Conservation (phyloP, 2,888 invertebrate species). For the Taenaris catops region DNA sequence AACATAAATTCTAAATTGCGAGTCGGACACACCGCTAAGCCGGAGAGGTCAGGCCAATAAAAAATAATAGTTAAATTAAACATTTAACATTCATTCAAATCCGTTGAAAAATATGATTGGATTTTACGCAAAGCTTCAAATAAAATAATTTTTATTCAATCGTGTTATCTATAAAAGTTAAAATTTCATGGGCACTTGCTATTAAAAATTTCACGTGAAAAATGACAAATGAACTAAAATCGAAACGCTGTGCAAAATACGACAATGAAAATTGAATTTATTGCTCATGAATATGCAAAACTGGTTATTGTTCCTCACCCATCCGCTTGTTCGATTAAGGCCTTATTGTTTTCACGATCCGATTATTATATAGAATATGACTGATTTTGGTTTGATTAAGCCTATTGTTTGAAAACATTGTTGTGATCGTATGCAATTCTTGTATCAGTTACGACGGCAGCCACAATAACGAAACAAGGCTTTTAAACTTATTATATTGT, state of each 20-base stretch:
- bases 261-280: slow-evolving; percentile 60
- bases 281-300: slow-evolving; percentile 68
- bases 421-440: no score
- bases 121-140: background rate
- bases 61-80: no score
- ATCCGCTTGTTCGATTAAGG: slow-evolving; percentile 30
- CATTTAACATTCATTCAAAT: no score
- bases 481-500: no score
- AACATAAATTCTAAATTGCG: no score
- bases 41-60: no score
- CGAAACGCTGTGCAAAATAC: slow-evolving; percentile 56
- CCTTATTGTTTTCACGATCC: slow-evolving; percentile 45
- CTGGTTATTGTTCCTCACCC: slow-evolving; percentile 47
- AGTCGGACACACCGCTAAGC: no score
- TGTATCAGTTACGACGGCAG: no score
- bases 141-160: background rate
- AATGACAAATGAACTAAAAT: slow-evolving; percentile 70
- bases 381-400: slow-evolving; percentile 23
- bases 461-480: no score
- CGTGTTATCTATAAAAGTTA: slow-evolving; percentile 1
- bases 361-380: slow-evolving; percentile 33
- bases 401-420: no score
- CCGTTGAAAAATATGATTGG: no score
- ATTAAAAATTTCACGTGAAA: slow-evolving; percentile 42
- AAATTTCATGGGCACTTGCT: slow-evolving; percentile 2